Evolutionary conservation across 2,113 vertebrate species (phyloP), one percentile per base, ranked within the genome.

Genomic region (Strix uralensis): DNA sequence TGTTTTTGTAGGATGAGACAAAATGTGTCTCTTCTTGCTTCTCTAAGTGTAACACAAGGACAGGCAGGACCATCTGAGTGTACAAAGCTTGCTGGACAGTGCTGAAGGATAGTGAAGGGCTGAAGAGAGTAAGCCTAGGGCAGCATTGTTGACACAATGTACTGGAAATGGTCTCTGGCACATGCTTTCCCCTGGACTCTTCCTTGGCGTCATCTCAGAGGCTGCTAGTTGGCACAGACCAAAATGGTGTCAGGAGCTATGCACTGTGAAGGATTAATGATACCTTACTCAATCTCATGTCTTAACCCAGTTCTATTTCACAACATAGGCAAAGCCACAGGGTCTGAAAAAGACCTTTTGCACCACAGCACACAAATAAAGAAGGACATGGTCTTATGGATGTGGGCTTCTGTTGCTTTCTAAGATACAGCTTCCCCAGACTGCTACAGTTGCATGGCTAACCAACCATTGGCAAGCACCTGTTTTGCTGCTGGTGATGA

Each of bases 111-210:
- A 46, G 25, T 4, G 22, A 77, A 77, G 19, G 52, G 15, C 42
- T 5, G 5, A 59, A 70, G 59, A 11, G 81, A 65, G 32, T 17
- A 59, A 83, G 54, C 10, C 9, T 57, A 26, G 49, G n/a, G 38
- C 29, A 77, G 20, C 0, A 0, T 2, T 73, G 11, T 46, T 79
- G 42, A n/a, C 58, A 55, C 15, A 51, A 25, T 1, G 0, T 32
- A 23, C 3, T 65, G 77, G 80, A 81, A 89, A 61, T 15, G 6
- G 7, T 13, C 44, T 65, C 77, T 78, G 69, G 34, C 23, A 47
- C 22, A 4, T 47, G 40, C 2, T 57, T 84, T 52, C 63, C 9
- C 32, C n/a, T 86, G 42, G 32, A 18, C 59, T 65, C 10, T 18
- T 67, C 66, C 58, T 69, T n/a, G 29, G 29, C 18, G 32, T 59